phyloP scores from a whole-genome alignment of 2,113 vertebrate genomes.

The Eclectus roratus region DNA sequence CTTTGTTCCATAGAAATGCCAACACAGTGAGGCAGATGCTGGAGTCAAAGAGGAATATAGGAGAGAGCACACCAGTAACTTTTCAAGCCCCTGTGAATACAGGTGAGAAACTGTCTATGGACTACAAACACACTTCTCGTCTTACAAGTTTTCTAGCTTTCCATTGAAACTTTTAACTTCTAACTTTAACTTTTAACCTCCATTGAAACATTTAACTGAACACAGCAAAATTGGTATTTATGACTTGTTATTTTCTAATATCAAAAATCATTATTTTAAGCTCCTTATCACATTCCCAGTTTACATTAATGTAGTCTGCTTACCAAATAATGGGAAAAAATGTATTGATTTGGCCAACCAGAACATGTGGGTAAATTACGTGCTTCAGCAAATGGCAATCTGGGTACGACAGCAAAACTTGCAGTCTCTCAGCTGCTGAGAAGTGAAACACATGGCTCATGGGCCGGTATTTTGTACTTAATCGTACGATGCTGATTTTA shows the following conservation, averaged over 20 bases:
- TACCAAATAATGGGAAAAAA: neutral
- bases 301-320: neutral
- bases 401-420: neutral
- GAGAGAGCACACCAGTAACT: slow-evolving; percentile 61
- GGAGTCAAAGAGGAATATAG: slow-evolving; percentile 77
- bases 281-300: neutral
- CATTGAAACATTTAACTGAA: too few relatives aligned
- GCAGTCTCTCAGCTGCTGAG: neutral
- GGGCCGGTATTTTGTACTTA: neutral
- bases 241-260: neutral
- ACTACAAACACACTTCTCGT: neutral
- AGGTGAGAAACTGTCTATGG: slow-evolving; percentile 54
- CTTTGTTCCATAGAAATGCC: slow-evolving; percentile 66
- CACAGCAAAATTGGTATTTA: neutral
- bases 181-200: too few relatives aligned
- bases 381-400: neutral
- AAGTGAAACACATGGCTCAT: neutral
- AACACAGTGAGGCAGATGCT: slow-evolving; percentile 81
- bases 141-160: neutral
- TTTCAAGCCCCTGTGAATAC: slow-evolving; percentile 70
- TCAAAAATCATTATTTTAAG: neutral
- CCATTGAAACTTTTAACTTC: too few relatives aligned
- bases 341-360: neutral
- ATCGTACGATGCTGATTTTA: neutral
- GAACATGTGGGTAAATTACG: neutral